Conservation (phyloP, 2,797 vertebrate genomes). For the Tragopan temminckii region DNA sequence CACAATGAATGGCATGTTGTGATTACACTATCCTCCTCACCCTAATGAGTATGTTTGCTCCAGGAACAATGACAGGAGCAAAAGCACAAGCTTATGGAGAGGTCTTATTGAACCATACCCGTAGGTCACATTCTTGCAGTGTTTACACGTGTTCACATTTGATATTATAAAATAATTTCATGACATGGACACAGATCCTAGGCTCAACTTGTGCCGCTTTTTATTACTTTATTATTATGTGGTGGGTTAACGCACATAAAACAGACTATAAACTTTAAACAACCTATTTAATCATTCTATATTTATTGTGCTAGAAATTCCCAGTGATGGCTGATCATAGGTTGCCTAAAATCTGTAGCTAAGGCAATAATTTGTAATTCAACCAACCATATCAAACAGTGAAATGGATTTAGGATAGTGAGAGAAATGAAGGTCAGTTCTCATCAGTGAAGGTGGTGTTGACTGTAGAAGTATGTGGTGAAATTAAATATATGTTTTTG, state of each 20-base stretch:
- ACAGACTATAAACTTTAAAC: slow-evolving; percentile 59
- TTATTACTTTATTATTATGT: slow-evolving; percentile 22
- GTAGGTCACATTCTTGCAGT: background rate
- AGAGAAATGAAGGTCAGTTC: slow-evolving; percentile 76
- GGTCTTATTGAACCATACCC: background rate
- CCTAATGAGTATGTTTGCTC: background rate
- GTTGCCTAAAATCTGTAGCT: slow-evolving; percentile 53
- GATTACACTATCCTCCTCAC: background rate
- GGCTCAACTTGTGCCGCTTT: background rate
- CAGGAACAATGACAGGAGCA: background rate
- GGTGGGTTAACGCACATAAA: slow-evolving; percentile 20
- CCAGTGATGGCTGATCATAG: background rate
- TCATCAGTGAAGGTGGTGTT: slow-evolving; percentile 52
- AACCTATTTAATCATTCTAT: slow-evolving; percentile 54
- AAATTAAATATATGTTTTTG: slow-evolving; percentile 65
- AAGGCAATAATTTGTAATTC: slow-evolving; percentile 74
- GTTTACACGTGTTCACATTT: background rate
- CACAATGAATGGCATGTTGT: fast-evolving
- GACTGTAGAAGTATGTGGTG: slow-evolving; percentile 53
- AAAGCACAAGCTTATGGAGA: background rate
- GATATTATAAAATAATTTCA: background rate
- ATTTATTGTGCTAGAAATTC: slow-evolving; percentile 23
- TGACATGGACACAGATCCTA: background rate
- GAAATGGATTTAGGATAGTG: slow-evolving; percentile 73
- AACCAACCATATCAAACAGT: slow-evolving; percentile 68